Evolutionary conservation across 2,888 invertebrate species (phyloP), one percentile per base, ranked within the genome.

Genomic region (Smittia aterrima): DNA sequence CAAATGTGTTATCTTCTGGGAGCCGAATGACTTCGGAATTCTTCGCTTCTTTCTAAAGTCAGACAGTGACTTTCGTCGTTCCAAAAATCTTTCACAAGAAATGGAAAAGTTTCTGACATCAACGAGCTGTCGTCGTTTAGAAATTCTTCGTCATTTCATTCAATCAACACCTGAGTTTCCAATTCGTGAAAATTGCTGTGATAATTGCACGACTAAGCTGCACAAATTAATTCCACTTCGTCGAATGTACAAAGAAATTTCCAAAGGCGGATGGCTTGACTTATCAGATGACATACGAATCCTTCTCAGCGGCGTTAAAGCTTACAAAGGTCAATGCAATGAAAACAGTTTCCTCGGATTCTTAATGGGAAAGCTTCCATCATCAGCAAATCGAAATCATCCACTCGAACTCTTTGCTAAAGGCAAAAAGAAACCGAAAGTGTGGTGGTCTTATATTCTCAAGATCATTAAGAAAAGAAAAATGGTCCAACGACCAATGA

Each of bases 111-210:
- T 89, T 78, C 79, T 89, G n/a, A 80, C 82, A 64, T 84, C 84
- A 0, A 80, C 79, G 0, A 80, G 83, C 2, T 90, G 90, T 78
- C 82, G 90, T 25, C 80, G 90, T 64, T 81, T 83, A 79, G 86
- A 84, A 54, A 83, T 89, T 75, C 79, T 89, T 16, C 80, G 84
- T n/a, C 86, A 89, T 80, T 89, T 89, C 80, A 85, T 85, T 75
- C 85, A 83, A 53, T 79, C 80, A 27, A 76, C 20, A 4, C 1
- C 16, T 2, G 18, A 9, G 11, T 11, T 58, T 7, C 64, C 20
- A n/a, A 74, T 70, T n/a, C 9, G 9, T 76, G 80, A 79, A 40
- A 82, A 84, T 72, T 89, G 89, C 78, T 89, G 89, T 81, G 89
- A 89, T 81, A 89, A 88, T 79, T 89, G 89, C 77, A 79, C 78